Evolutionary conservation across 2,888 invertebrate genomes (phyloP).

Genomic region (Patella caerulea): DNA sequence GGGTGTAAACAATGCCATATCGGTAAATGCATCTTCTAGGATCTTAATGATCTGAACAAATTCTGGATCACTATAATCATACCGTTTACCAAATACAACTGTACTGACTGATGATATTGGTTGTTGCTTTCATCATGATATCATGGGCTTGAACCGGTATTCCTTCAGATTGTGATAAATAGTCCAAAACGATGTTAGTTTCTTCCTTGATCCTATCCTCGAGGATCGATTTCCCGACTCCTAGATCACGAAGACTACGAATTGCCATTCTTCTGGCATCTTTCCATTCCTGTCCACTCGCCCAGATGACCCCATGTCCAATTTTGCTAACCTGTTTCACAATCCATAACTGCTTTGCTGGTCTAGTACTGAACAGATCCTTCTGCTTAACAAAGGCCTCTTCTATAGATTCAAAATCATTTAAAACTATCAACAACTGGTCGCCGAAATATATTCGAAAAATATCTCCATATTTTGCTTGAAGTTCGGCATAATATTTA

Average conservation of each 20-base stretch:
- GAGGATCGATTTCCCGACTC: conserved; percentile 51
- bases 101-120: conserved; percentile 58
- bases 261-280: conserved; percentile 47
- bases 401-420: background rate
- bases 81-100: conserved; percentile 58
- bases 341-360: background rate
- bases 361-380: background rate
- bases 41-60: conserved; percentile 48
- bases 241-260: conserved; percentile 52
- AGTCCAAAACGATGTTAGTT: conserved; percentile 38
- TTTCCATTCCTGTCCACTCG: conserved; percentile 51
- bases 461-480: background rate
- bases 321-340: background rate
- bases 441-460: background rate
- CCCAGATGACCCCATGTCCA: conserved; percentile 47
- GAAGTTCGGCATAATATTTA: background rate
- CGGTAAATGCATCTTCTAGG: conserved; percentile 46
- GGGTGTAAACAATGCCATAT: conserved; percentile 47
- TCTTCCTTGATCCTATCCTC: conserved; percentile 52
- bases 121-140: conserved; percentile 46
- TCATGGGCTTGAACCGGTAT: conserved; percentile 42
- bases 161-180: conserved; percentile 32
- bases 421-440: background rate
- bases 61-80: conserved; percentile 46
- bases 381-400: conserved; percentile 7